Percentiles rank a stretch among this genome's conserved stretches.
Conservation (phyloP, 2,113 vertebrate species). For the Protobothrops flavoviridis region DNA sequence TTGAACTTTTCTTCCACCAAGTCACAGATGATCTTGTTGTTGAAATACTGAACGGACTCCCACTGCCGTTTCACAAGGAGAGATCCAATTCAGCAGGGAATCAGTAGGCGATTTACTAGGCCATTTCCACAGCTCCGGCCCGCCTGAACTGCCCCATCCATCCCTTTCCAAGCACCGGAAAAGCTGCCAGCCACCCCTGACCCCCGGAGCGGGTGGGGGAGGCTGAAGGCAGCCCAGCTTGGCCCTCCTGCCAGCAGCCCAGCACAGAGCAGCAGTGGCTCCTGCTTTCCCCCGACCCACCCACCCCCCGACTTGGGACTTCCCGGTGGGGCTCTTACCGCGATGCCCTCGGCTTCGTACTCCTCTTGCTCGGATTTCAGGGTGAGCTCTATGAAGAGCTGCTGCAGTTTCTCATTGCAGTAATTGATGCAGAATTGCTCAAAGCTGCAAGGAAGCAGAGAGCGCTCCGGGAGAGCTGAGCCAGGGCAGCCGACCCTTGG, state of each 20-base stretch:
- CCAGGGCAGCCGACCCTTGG: neutral
- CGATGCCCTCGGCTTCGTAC: constrained; percentile 95
- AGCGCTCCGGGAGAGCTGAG: neutral
- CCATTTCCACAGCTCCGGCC: neutral
- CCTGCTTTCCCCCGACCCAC: too few relatives aligned
- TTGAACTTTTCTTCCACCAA: constrained; percentile 98
- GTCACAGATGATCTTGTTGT: constrained; percentile 99
- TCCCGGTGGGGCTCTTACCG: constrained; percentile 72
- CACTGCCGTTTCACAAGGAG: constrained; percentile 74
- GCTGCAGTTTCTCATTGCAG: constrained; percentile 97
- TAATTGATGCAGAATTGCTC: constrained; percentile 99
- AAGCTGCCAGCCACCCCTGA: neutral
- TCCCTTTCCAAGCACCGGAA: neutral
- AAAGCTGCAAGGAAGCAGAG: constrained; percentile 77
- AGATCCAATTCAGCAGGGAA: neutral
- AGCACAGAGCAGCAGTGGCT: too few relatives aligned
- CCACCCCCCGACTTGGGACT: too few relatives aligned
- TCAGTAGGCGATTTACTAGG: too few relatives aligned
- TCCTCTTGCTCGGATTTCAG: constrained; percentile 97
- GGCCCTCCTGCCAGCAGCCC: neutral
- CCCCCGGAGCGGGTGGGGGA: neutral
- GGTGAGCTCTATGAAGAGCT: constrained; percentile 96
- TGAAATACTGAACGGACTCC: constrained; percentile 97
- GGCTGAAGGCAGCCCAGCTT: neutral
- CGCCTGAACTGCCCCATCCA: neutral